phyloP scores from a whole-genome alignment of 1,140 invertebrate genomes.

The Triops cancriformis region DNA sequence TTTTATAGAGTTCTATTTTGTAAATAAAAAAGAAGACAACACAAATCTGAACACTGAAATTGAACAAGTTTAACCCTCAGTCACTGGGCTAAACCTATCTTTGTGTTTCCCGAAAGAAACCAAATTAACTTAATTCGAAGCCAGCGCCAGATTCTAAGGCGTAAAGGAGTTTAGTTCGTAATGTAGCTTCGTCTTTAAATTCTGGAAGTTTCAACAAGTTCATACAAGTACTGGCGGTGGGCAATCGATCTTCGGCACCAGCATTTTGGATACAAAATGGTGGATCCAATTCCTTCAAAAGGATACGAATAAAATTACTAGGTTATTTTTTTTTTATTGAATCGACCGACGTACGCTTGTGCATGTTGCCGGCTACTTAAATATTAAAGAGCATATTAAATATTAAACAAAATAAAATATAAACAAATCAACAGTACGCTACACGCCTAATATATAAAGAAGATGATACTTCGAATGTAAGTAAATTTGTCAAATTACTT shows the following conservation, averaged over 20 bases:
- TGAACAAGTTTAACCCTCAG: neutral
- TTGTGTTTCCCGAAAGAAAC: neutral
- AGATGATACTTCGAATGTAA: slow-evolving; percentile 14
- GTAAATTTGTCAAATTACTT: slow-evolving; percentile 45
- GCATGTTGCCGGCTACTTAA: too few species aligned
- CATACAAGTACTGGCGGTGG: slow-evolving; percentile 94
- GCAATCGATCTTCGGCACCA: slow-evolving; percentile 74
- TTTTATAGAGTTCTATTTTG: neutral
- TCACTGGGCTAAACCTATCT: neutral
- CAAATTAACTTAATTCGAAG: slow-evolving; percentile 77
- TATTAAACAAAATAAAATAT: slow-evolving; percentile 20
- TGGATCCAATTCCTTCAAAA: slow-evolving; percentile 75
- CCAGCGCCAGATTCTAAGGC: slow-evolving; percentile 90
- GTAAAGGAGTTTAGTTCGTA: slow-evolving; percentile 79
- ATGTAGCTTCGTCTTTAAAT: slow-evolving; percentile 63
- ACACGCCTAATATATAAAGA: neutral
- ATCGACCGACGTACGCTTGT: too few species aligned
- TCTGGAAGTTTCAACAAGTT: slow-evolving; percentile 93
- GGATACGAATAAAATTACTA: too few species aligned
- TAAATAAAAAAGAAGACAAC: neutral
- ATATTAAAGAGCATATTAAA: too few species aligned
- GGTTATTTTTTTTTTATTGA: too few species aligned
- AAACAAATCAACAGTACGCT: too few species aligned
- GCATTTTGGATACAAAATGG: slow-evolving; percentile 89
- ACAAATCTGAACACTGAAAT: neutral